A percentile compares a stretch with the other conserved stretches of the same genome.
phyloP scores from a whole-genome alignment of 1,140 invertebrate species.

The Pseudomyrmex pallidus region DNA sequence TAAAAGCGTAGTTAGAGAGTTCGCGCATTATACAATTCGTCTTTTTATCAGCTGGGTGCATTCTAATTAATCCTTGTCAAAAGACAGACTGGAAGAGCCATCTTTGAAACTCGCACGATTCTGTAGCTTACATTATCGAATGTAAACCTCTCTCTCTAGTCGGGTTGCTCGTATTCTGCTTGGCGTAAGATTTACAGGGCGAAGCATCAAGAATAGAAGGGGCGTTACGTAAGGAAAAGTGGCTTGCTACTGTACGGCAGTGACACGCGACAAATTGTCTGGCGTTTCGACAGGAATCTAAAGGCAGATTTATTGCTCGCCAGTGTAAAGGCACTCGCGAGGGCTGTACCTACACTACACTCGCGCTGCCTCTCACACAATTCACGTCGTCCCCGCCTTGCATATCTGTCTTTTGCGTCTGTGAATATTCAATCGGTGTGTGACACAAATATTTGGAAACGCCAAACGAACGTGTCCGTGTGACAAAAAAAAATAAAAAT shows the following conservation, averaged over 20 bases:
- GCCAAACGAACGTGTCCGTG: neutral
- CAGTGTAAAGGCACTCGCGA: conserved; percentile 62
- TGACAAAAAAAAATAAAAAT: neutral
- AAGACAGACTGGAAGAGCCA: neutral
- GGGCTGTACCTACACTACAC: conserved; percentile 49
- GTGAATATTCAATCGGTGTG: conserved; percentile 49
- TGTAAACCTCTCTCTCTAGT: conserved; percentile 11
- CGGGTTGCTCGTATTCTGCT: conserved; percentile 9
- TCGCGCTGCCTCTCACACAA: conserved; percentile 49
- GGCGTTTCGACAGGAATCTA: conserved; percentile 71
- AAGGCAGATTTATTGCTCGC: conserved; percentile 70
- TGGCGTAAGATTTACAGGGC: conserved; percentile 43
- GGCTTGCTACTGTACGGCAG: conserved; percentile 59
- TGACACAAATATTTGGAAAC: conserved; percentile 15
- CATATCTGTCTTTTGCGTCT: conserved; percentile 30
- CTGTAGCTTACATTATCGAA: conserved; percentile 21
- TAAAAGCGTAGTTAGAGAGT: too few species aligned
- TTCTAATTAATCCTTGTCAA: conserved; percentile 41
- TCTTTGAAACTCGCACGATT: conserved; percentile 41
- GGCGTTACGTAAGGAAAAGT: conserved; percentile 65
- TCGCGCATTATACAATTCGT: too few species aligned
- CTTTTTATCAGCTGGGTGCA: conserved; percentile 11
- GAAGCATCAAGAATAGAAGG: conserved; percentile 64
- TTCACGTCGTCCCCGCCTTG: conserved; percentile 18
- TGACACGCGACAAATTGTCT: conserved; percentile 70